phyloP scores from a whole-genome alignment of 2,888 invertebrate genomes.

The Charanyca ferruginea region DNA sequence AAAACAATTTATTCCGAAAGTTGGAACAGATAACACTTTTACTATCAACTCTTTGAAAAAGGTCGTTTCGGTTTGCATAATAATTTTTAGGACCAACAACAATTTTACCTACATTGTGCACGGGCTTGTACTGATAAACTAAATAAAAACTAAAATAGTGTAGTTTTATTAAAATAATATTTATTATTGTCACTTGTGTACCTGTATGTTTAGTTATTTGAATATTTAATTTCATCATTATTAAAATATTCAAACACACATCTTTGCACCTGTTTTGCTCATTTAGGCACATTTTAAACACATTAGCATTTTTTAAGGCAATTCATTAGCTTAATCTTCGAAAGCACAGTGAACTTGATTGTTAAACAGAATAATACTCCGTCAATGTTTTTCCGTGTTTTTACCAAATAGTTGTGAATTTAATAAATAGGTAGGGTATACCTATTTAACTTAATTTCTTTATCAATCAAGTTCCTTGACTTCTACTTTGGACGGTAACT shows the following conservation, averaged over 20 bases:
- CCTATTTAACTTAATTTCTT: not conserved
- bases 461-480: conserved; percentile 14
- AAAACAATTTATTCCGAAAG: conserved; percentile 68
- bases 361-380: not conserved
- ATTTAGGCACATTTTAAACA: conserved; percentile 34
- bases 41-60: conserved; percentile 56
- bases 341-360: conserved; percentile 4
- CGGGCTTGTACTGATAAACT: conserved; percentile 21
- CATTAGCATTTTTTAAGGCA: conserved; percentile 6
- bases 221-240: conserved; percentile 29
- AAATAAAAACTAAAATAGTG: conserved; percentile 22
- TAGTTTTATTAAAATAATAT: conserved; percentile 17
- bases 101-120: conserved; percentile 39
- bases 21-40: conserved; percentile 66
- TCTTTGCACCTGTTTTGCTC: conserved; percentile 34
- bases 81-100: conserved; percentile 55
- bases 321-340: conserved; percentile 9
- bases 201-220: conserved; percentile 53
- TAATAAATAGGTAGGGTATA: too few species aligned
- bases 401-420: not conserved
- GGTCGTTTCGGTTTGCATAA: conserved; percentile 62
- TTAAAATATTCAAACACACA: conserved; percentile 23
- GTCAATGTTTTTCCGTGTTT: not conserved
- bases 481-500: not conserved
- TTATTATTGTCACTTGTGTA: conserved; percentile 31